Evolutionary conservation across 2,113 vertebrate species (phyloP).

Genomic region (Bostrychus sinensis): DNA sequence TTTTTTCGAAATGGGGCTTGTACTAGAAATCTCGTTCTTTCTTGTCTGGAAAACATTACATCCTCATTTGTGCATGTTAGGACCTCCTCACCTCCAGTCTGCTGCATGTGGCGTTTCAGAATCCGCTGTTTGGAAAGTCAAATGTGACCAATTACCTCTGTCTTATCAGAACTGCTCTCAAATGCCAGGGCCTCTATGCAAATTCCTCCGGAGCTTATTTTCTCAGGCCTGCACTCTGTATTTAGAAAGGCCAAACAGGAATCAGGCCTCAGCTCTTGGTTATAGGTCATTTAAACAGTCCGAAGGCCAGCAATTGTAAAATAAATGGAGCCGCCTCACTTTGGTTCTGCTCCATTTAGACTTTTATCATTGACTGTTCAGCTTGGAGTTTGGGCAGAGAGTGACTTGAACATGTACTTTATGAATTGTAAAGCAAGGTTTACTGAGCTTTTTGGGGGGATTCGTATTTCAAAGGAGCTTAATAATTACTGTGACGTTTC

Average conservation of each 20-base stretch:
- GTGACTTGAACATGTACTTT: background rate
- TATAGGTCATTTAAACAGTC: conserved; percentile 35
- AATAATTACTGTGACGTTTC: no score
- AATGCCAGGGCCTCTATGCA: conserved; percentile 59
- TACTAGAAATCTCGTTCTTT: background rate
- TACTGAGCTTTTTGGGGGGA: no score
- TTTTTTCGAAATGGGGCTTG: no score
- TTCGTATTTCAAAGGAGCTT: no score
- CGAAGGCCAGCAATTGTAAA: conserved; percentile 16
- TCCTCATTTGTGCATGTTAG: conserved; percentile 15
- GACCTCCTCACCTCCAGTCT: conserved; percentile 11
- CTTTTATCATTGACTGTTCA: conserved; percentile 4
- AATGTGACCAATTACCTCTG: conserved; percentile 62
- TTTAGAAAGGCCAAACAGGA: conserved; percentile 42
- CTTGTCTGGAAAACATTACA: conserved; percentile 37
- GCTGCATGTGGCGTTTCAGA: conserved; percentile 21
- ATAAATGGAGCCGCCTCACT: background rate
- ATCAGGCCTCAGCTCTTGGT: conserved; percentile 22
- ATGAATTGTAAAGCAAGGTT: background rate
- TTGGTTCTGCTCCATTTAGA: conserved; percentile 4
- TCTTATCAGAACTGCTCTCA: conserved; percentile 60
- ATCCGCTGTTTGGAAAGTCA: conserved; percentile 66
- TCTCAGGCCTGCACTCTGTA: conserved; percentile 52
- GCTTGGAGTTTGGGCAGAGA: background rate
- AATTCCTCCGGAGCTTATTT: conserved; percentile 59